Percentiles rank a stretch among this genome's conserved stretches.
Conservation (phyloP, 2,113 vertebrate genomes). For the Barbus barbus region DNA sequence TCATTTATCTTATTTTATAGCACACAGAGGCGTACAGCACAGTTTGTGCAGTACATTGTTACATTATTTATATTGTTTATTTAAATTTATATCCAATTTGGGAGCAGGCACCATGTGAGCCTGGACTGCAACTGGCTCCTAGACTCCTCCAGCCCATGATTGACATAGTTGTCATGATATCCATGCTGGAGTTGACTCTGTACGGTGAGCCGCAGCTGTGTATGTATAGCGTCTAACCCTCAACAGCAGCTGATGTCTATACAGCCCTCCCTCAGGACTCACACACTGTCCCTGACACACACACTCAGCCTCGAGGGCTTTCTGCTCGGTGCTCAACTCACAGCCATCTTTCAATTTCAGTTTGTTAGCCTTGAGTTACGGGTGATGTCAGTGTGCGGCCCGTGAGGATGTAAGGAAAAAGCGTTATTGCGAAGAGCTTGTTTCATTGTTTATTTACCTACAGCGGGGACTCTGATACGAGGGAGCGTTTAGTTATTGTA, state of each 20-base stretch:
- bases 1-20: too few species aligned
- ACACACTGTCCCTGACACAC: not conserved
- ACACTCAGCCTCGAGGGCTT: not conserved
- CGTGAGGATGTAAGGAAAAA: not conserved
- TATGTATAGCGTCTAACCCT: not conserved
- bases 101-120: not conserved
- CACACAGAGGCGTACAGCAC: too few species aligned
- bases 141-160: slow-evolving; percentile 38
- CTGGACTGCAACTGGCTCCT: not conserved
- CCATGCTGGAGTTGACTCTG: slow-evolving; percentile 26
- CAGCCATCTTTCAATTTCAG: not conserved
- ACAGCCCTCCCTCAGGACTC: slow-evolving; percentile 14
- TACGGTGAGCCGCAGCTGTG: slow-evolving; percentile 14
- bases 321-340: not conserved
- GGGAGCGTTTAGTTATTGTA: slow-evolving; percentile 11
- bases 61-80: not conserved
- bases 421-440: not conserved
- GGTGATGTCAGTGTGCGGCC: not conserved
- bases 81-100: not conserved
- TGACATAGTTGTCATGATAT: slow-evolving; percentile 45
- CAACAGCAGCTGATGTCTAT: slow-evolving; percentile 33
- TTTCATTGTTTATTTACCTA: slow-evolving; percentile 45
- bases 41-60: too few species aligned
- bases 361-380: slow-evolving; percentile 10
- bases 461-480: not conserved